These are phyloP conservation scores for Chelonoidis abingdonii DNA, from an alignment of 2,113 vertebrate genomes.

Conservation along the genomic window DNA sequence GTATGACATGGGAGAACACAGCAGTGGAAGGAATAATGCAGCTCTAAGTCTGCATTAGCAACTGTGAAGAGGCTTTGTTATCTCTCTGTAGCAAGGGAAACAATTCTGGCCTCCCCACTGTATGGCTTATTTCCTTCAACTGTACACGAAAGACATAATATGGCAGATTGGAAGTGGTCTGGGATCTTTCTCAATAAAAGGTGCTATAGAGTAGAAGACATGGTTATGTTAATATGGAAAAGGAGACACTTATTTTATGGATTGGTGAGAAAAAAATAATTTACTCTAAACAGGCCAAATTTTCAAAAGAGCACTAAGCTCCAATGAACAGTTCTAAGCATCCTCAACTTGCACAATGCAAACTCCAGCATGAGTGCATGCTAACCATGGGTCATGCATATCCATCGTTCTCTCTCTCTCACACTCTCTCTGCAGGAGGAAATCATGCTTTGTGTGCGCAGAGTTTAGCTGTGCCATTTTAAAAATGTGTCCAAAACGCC, in stretches of 20 bases:
- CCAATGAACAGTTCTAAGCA: background rate
- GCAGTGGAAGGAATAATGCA: background rate
- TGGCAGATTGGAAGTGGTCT: background rate
- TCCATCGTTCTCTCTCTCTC: background rate
- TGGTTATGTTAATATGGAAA: background rate
- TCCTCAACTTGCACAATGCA: background rate
- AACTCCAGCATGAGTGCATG: background rate
- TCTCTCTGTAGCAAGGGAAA: background rate
- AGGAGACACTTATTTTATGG: background rate
- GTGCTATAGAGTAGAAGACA: background rate
- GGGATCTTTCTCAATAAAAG: background rate
- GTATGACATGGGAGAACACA: background rate
- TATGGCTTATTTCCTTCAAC: background rate
- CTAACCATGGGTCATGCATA: background rate
- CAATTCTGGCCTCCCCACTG: background rate
- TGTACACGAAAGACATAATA: background rate
- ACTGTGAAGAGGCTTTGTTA: background rate
- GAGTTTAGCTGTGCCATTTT: background rate
- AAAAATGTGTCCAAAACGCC: background rate
- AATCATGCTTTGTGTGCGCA: background rate
- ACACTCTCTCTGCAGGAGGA: background rate
- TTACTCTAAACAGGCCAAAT: background rate
- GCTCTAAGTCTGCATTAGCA: background rate
- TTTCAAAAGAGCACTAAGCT: background rate
- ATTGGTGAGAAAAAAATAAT: background rate